Base-by-base conservation (phyloP, 2,113 vertebrate genomes). In the Cyanoliseus patagonus region DNA sequence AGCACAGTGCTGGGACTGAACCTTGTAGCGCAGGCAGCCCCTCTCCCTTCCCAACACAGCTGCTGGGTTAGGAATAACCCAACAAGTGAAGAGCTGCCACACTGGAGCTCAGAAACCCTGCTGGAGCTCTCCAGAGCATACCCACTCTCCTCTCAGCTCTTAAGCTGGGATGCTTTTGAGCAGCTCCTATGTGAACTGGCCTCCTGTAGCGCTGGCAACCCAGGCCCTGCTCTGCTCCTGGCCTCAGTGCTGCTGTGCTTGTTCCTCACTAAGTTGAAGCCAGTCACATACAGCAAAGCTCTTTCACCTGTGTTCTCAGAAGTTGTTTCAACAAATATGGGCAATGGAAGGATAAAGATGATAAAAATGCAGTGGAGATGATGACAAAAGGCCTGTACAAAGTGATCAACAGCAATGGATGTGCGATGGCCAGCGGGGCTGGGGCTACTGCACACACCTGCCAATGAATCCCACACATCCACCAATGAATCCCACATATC, bases 371-470 rank as follows among this genome's bases (percentile, higher is more conserved):
- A 41, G 41, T 1, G 13, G 22, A 12, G 46, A 63, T 4, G 41
- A 67, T 0, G 2, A 47, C 51, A 72, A 76, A 74, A 59, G 37
- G 39, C 52, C 68, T 35, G 42, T 19, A 22, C 19, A 17, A 44
- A 59, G 72, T 17, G 63, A 62, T 47, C 76, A 86, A 17, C 17
- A 53, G 15, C 35, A 28, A 59, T 11, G 0, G 17, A 42, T 22
- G 35, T 0, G 5, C 0, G 9, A 25, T 1, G 7, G 57, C 19
- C 12, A 69, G 47, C 0, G 0, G 23, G 37, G 66, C 30, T 11
- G n/a, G 37, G 28, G 31, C 10, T 47, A 31, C 62, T 10, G 30
- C 53, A 30, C 51, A 67, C 37, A 42, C 28, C 47, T 19, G 23
- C 67, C 72, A 49, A 15, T 0, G 0, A 53, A 41, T 7, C 11